Percentiles rank a stretch among this genome's conserved stretches.
Evolutionary conservation across 1,140 invertebrate species (phyloP).

Genomic region (Plodia interpunctella): DNA sequence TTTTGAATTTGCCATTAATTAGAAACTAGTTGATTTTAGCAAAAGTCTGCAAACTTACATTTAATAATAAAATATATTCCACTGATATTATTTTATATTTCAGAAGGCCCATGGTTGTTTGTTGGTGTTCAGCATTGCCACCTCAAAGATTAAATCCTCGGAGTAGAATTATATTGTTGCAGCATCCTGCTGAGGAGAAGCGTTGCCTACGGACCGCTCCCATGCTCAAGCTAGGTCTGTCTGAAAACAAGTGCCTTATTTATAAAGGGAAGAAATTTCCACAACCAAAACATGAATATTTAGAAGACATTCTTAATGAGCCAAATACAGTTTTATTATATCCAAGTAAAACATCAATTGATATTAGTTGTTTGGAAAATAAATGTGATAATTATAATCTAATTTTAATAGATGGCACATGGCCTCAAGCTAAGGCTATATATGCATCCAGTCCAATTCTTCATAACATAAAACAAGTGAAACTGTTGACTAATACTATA

Average conservation of each 20-base stretch:
- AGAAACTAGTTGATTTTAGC: too few species aligned
- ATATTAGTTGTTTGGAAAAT: slow-evolving; percentile 75
- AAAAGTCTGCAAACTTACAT: too few species aligned
- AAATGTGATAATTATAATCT: slow-evolving; percentile 83
- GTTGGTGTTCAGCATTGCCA: slow-evolving; percentile 92
- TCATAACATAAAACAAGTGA: slow-evolving; percentile 83
- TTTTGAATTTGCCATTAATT: too few species aligned
- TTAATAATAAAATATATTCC: too few species aligned
- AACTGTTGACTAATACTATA: slow-evolving; percentile 82
- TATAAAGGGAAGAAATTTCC: slow-evolving; percentile 92
- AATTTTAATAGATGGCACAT: slow-evolving; percentile 94
- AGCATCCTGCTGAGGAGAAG: slow-evolving; percentile 96
- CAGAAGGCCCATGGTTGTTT: slow-evolving; percentile 91
- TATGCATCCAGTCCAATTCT: slow-evolving; percentile 85
- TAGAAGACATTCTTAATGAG: slow-evolving; percentile 82
- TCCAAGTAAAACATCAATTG: slow-evolving; percentile 86
- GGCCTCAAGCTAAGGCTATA: slow-evolving; percentile 94
- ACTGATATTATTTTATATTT: slow-evolving; percentile 28
- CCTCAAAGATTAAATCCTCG: slow-evolving; percentile 80
- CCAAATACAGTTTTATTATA: slow-evolving; percentile 89
- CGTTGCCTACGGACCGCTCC: slow-evolving; percentile 91
- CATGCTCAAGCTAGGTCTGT: slow-evolving; percentile 88
- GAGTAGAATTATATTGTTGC: slow-evolving; percentile 88
- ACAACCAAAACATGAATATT: slow-evolving; percentile 79
- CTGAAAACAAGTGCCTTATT: slow-evolving; percentile 85